Percentiles rank a stretch among this genome's conserved stretches.
Evolutionary conservation across 2,113 vertebrate species (phyloP).

Genomic region (Albula goreensis): DNA sequence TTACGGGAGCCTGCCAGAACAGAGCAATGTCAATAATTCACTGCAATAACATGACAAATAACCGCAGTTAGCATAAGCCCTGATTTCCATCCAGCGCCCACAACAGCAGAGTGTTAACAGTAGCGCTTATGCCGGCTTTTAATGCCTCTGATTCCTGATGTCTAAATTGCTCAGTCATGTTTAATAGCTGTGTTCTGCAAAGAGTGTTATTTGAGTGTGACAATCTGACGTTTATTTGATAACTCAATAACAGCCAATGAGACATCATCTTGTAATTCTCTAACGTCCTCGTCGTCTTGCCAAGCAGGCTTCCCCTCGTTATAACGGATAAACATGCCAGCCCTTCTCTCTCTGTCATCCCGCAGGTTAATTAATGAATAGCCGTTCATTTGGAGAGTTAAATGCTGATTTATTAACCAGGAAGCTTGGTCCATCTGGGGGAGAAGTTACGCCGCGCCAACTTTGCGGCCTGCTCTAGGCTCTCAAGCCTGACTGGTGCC

Average conservation of each 20-base stretch:
- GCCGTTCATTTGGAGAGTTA: not conserved
- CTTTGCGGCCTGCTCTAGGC: not conserved
- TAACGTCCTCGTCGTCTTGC: not conserved
- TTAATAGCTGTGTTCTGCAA: not conserved
- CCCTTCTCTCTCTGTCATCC: not conserved
- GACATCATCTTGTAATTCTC: not conserved
- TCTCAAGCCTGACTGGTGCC: not conserved
- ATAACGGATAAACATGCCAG: not conserved
- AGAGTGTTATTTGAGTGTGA: not conserved
- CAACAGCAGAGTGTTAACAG: not conserved
- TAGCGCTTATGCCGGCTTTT: not conserved
- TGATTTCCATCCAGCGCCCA: not conserved
- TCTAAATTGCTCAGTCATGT: not conserved
- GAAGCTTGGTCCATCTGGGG: not conserved
- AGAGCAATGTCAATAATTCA: not conserved
- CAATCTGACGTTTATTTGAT: not conserved
- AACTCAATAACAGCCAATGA: not conserved
- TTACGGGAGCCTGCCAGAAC: not conserved
- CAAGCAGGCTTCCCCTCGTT: not conserved
- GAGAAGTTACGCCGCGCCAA: not conserved
- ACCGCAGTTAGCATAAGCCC: not conserved
- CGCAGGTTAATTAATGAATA: not conserved
- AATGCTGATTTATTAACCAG: conserved; percentile 11
- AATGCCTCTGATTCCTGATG: not conserved
- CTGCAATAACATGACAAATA: not conserved